Conservation (phyloP, 2,797 vertebrate species). For the Brachyrhaphis roseni region DNA sequence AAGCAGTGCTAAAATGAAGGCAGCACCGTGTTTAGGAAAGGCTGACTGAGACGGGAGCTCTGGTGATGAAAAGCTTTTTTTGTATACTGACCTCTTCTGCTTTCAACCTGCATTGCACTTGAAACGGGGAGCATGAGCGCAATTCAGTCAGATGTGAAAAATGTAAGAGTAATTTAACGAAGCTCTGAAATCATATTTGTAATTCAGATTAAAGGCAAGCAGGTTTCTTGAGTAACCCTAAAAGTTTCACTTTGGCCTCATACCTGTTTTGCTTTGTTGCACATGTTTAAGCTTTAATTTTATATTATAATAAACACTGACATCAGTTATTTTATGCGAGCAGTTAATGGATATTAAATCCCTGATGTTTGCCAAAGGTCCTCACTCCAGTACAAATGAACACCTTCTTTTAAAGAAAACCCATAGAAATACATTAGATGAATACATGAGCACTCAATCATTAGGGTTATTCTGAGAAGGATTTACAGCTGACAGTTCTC, state of each 20-base stretch:
- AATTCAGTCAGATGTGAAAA: neutral
- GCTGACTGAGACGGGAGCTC: conserved; percentile 1
- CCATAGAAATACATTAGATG: conserved; percentile 8
- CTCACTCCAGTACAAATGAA: neutral
- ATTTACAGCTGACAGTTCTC: conserved; percentile 63
- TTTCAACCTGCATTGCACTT: conserved; percentile 33
- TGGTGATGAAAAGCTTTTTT: neutral
- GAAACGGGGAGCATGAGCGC: neutral
- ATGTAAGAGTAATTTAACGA: neutral
- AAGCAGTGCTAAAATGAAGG: neutral
- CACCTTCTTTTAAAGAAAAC: conserved; percentile 19
- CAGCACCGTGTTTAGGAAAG: conserved; percentile 16
- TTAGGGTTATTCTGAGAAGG: conserved; percentile 53
- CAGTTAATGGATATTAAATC: neutral
- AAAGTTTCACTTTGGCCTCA: neutral
- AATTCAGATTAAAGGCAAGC: neutral
- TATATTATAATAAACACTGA: too few relatives aligned
- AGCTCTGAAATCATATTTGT: neutral
- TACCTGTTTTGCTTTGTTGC: neutral
- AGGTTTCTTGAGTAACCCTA: neutral
- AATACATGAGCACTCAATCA: conserved; percentile 49
- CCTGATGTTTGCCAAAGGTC: neutral
- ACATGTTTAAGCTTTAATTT: neutral
- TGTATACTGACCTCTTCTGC: conserved; percentile 66
- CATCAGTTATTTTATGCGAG: neutral